Evolutionary conservation across 2,888 invertebrate species (phyloP), one percentile per base, ranked within the genome.

Genomic region (Meiosimyza platycephala): DNA sequence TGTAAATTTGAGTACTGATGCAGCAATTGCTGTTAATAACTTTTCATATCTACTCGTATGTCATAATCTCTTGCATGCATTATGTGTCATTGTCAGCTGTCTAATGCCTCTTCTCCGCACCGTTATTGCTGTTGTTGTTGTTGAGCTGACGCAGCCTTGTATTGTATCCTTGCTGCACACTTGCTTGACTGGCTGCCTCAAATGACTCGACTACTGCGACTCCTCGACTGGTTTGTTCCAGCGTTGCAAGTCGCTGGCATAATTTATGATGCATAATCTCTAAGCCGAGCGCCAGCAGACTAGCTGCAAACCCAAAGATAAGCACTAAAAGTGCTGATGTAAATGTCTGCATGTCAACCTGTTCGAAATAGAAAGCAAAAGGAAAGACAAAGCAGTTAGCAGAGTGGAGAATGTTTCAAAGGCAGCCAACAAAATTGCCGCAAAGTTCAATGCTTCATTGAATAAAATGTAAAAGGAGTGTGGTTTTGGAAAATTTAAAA

Each of bases 271-370:
- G 79, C 75, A 79, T 72, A 76, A 85, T 82, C 80, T 86, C 85
- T 55, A 82, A 73, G 67, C 76, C 78, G 70, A 86, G 78, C 59
- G 82, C 82, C 71, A 85, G 73, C 40, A 85, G 6, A 85, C 59
- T 33, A 85, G 86, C 77, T 18, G 86, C 76, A 78, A 88, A 85
- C 28, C 92, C 92, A 3, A 88, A 79, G 3, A 86, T 79, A 9
- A 92, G 85, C 62, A 90, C 85, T 16, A 90, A 80, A 15, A 91
- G 84, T 0, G 91, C 90, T 73, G 89, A 90, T 52, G 90, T 89
- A 79, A 92, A 90, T 80, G 92, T 92, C 40, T 86, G 85, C 71
- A 92, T 85, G 63, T 89, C 88, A 50, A 92, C 92, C 75, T 90
- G 85, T 40, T 9, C 15, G n/a, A 40, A 7, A 48, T 13, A 28